Evolutionary conservation across 1,140 invertebrate species (phyloP).

Genomic region (Eufriesea mexicana): DNA sequence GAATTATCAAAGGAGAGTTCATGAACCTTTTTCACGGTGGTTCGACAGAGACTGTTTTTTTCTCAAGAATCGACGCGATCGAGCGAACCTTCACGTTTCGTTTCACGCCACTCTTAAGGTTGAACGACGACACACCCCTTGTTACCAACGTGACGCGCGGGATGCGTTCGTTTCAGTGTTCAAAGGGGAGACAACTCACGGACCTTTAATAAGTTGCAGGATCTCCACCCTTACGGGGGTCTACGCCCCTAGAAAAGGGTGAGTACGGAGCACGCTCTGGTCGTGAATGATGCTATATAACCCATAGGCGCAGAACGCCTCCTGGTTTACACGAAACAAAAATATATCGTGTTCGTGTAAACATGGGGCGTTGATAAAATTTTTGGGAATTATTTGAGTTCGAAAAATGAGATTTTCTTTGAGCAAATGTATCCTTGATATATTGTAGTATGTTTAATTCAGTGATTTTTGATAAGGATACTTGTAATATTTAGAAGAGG

Average conservation of each 20-base stretch:
- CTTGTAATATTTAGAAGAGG: too few species aligned
- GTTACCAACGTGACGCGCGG: constrained; percentile 48
- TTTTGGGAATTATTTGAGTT: not conserved
- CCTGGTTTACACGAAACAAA: not conserved
- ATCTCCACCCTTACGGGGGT: constrained; percentile 37
- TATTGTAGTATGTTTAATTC: too few species aligned
- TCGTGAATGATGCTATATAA: constrained; percentile 7
- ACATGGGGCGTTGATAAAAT: too few species aligned
- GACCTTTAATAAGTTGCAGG: constrained; percentile 58
- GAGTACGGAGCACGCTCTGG: not conserved
- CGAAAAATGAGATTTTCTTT: too few species aligned
- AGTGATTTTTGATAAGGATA: too few species aligned
- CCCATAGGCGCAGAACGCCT: not conserved
- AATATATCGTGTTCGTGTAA: too few species aligned
- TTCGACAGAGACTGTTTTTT: constrained; percentile 24
- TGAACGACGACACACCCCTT: constrained; percentile 51
- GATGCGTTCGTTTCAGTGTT: constrained; percentile 55
- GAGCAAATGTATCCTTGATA: too few species aligned
- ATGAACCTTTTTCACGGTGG: constrained; percentile 2
- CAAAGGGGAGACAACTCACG: constrained; percentile 57
- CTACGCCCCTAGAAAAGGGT: constrained; percentile 48
- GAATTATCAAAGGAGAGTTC: not conserved
- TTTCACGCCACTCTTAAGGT: constrained; percentile 56
- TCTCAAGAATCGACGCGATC: constrained; percentile 43
- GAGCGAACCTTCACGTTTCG: constrained; percentile 53